phyloP scores from a whole-genome alignment of 2,797 vertebrate genomes.

The Phrynocephalus vlangalii region DNA sequence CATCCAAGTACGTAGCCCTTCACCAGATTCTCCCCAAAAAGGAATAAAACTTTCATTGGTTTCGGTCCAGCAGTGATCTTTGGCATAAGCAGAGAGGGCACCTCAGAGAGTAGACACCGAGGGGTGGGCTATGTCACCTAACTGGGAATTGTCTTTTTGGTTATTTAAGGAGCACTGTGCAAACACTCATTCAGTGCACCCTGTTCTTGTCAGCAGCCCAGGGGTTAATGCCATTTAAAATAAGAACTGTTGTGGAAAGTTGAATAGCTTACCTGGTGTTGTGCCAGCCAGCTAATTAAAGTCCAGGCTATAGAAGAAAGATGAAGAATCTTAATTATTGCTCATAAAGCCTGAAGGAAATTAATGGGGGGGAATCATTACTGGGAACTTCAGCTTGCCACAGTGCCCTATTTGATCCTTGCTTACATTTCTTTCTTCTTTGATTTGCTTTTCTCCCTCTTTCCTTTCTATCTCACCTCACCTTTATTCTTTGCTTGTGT shows the following conservation, averaged over 20 bases:
- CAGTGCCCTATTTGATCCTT: neutral
- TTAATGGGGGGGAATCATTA: neutral
- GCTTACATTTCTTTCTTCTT: neutral
- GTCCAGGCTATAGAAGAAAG: conserved; percentile 8
- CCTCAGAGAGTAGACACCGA: too few species aligned
- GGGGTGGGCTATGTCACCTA: too few species aligned
- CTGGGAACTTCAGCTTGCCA: conserved; percentile 16
- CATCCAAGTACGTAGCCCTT: neutral
- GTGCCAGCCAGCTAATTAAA: conserved; percentile 35
- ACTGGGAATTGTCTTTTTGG: neutral
- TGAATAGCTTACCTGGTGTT: neutral
- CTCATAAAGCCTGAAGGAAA: conserved; percentile 21
- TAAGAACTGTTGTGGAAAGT: neutral
- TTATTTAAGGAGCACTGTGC: neutral
- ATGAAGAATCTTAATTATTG: conserved; percentile 15
- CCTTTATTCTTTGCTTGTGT: too few species aligned
- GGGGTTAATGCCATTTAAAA: conserved; percentile 12
- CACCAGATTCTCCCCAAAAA: neutral
- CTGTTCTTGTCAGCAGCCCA: neutral
- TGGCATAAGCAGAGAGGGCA: too few species aligned
- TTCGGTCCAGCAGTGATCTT: too few species aligned
- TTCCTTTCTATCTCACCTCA: neutral
- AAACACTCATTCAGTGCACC: neutral
- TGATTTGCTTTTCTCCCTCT: neutral
- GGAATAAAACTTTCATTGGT: neutral